Evolutionary conservation across 1,140 invertebrate genomes (phyloP).

Genomic region (Papilio xuthus): DNA sequence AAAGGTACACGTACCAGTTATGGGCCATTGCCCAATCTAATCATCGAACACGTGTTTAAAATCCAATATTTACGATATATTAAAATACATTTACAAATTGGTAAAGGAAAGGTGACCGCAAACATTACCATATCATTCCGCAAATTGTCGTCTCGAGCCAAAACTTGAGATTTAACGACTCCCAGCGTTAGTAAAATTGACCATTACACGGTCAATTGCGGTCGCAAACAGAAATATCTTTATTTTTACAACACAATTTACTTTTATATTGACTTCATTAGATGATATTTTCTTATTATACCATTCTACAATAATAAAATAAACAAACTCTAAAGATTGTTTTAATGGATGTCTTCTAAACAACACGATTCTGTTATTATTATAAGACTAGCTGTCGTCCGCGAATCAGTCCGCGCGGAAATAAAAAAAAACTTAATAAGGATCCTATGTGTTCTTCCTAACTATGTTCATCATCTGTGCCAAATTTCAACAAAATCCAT

Average conservation of each 20-base stretch:
- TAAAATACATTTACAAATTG: conserved; percentile 23
- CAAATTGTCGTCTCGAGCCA: conserved; percentile 16
- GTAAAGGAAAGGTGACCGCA: conserved; percentile 15
- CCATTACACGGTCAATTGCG: conserved; percentile 4
- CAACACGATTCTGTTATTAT: too few species aligned
- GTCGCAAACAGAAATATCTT: background rate
- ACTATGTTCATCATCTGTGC: too few species aligned
- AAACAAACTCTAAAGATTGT: too few species aligned
- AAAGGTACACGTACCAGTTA: background rate
- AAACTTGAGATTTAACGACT: background rate
- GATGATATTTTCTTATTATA: background rate
- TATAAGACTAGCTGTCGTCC: too few species aligned
- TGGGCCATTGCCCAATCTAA: background rate
- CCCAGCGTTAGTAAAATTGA: background rate
- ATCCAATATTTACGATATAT: background rate
- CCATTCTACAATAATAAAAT: background rate
- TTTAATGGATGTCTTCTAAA: too few species aligned
- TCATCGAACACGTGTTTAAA: background rate
- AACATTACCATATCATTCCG: conserved; percentile 7
- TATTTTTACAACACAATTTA: background rate
- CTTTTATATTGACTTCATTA: background rate
- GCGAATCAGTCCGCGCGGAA: too few species aligned
- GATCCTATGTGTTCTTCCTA: too few species aligned
- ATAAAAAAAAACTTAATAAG: too few species aligned
- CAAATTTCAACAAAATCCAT: too few species aligned